Percentiles rank a stretch among this genome's conserved stretches.
Conservation (phyloP, 1,140 invertebrate species). For the Lethrus apterus region DNA sequence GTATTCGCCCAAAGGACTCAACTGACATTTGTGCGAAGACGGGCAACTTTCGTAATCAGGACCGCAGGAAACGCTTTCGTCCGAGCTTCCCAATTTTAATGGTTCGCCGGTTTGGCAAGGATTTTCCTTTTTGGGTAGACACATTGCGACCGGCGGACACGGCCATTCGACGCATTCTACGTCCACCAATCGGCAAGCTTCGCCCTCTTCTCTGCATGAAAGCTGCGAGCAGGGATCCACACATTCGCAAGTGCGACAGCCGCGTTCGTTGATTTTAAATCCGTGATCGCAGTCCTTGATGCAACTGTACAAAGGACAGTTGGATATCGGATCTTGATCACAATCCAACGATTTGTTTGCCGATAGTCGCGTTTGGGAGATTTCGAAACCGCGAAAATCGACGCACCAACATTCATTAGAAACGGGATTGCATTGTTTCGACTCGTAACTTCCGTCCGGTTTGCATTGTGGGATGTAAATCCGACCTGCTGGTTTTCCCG, state of each 20-base stretch:
- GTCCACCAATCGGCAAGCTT: conserved; percentile 52
- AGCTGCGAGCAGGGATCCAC: conserved; percentile 68
- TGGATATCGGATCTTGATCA: conserved; percentile 30
- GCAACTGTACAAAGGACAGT: conserved; percentile 58
- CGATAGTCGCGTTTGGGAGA: conserved; percentile 51
- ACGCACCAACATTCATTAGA: conserved; percentile 84
- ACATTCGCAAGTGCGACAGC: conserved; percentile 70
- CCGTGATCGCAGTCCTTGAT: conserved; percentile 60
- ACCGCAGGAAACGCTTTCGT: conserved; percentile 59
- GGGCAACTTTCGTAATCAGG: conserved; percentile 67
- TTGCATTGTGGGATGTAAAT: conserved; percentile 76
- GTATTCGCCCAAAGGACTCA: conserved; percentile 70
- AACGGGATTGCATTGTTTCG: conserved; percentile 70
- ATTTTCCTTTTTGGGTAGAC: conserved; percentile 67
- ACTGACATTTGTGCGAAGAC: conserved; percentile 73
- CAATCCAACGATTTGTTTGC: conserved; percentile 39
- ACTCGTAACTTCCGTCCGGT: conserved; percentile 64
- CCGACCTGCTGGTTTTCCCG: conserved; percentile 61
- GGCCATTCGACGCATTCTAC: conserved; percentile 47
- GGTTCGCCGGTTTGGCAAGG: conserved; percentile 62
- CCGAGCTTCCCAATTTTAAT: conserved; percentile 47
- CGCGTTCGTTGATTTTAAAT: conserved; percentile 55
- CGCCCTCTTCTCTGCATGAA: conserved; percentile 62
- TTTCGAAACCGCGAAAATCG: conserved; percentile 72
- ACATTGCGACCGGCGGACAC: conserved; percentile 71